These are phyloP conservation scores for Ancistrus triradiatus DNA, from an alignment of 2,113 vertebrate genomes.

Conservation along the genomic window DNA sequence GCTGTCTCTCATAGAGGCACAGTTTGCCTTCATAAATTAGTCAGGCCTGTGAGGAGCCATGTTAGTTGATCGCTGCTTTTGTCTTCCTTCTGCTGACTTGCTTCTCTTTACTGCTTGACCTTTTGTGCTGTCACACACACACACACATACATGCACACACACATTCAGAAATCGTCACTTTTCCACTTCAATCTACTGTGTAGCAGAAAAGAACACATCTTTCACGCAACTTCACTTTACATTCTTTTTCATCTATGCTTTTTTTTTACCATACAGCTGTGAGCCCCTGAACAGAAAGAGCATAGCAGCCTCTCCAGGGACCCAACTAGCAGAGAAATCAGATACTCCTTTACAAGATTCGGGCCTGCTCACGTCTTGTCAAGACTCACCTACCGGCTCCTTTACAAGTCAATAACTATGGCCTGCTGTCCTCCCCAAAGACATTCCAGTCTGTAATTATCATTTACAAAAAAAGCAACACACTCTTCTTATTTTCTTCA, in stretches of 20 bases:
- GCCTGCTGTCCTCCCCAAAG: constrained; percentile 49
- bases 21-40: constrained; percentile 97
- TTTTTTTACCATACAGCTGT: constrained; percentile 74
- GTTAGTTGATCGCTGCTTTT: constrained; percentile 83
- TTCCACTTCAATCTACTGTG: constrained; percentile 39
- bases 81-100: constrained; percentile 82
- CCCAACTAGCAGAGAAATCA: constrained; percentile 86
- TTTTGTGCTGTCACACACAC: constrained; percentile 71
- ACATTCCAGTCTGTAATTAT: constrained; percentile 47
- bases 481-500: constrained; percentile 10
- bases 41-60: constrained; percentile 84
- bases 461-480: constrained; percentile 51
- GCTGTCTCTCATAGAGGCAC: constrained; percentile 76
- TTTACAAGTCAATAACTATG: constrained; percentile 71
- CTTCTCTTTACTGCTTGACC: constrained; percentile 76
- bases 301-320: constrained; percentile 77
- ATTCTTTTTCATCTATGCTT: constrained; percentile 49
- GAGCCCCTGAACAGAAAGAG: constrained; percentile 71
- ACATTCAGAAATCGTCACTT: constrained; percentile 52
- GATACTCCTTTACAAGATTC: constrained; percentile 66
- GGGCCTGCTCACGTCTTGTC: constrained; percentile 67
- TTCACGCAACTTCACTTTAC: constrained; percentile 73
- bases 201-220: constrained; percentile 74
- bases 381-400: constrained; percentile 67
- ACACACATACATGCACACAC: constrained; percentile 52